Conservation (phyloP, 2,113 vertebrate genomes). For the Scytalopus superciliaris region DNA sequence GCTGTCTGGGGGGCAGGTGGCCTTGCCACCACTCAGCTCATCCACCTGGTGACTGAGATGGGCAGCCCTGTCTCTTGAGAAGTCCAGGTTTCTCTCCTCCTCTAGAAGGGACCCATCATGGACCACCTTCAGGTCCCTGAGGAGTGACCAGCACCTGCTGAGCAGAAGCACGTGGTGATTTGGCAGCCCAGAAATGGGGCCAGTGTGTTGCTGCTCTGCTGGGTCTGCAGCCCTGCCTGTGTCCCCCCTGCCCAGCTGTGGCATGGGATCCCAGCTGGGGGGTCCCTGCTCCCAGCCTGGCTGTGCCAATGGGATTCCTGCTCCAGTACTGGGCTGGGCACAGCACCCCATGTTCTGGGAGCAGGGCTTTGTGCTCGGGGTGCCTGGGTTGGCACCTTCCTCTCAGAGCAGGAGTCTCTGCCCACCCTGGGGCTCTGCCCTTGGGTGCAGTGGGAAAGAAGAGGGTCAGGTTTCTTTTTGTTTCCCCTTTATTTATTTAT, state of each 20-base stretch:
- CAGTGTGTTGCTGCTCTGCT: not conserved
- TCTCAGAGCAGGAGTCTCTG: not conserved
- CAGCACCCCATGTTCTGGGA: not conserved
- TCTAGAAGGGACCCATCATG: accelerated
- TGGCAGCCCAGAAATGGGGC: not conserved
- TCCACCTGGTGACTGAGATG: not conserved
- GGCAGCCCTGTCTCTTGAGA: not conserved
- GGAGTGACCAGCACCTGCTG: no score
- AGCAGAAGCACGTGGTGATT: accelerated
- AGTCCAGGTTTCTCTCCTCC: not conserved
- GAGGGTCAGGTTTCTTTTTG: not conserved
- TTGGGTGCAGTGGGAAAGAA: not conserved
- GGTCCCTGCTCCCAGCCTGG: not conserved
- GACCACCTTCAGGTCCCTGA: not conserved
- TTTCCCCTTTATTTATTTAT: not conserved
- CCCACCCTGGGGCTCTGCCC: not conserved
- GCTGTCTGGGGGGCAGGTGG: not conserved
- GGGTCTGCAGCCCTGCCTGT: not conserved
- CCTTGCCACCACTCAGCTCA: not conserved
- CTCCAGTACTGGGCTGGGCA: accelerated
- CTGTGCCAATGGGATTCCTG: not conserved
- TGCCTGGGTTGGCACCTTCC: not conserved
- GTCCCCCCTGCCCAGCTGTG: not conserved
- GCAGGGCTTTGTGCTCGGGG: not conserved
- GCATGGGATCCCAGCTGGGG: not conserved